Conservation (phyloP, 37 sponge, comb jelly and placozoan genomes). For the Eunapius fragilis region DNA sequence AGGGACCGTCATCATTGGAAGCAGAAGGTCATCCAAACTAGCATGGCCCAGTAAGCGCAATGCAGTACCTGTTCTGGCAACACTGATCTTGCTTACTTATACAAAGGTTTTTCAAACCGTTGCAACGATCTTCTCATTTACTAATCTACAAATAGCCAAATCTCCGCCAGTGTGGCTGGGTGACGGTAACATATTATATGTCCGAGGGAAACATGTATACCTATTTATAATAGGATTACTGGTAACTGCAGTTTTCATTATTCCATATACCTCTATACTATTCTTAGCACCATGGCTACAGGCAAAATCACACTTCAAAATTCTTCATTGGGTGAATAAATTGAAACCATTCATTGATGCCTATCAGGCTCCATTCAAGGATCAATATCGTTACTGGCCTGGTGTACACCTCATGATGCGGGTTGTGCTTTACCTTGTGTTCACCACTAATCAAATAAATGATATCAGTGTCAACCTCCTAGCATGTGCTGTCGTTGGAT, state of each 20-base stretch:
- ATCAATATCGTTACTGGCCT: background rate
- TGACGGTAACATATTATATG: background rate
- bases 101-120: background rate
- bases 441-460: background rate
- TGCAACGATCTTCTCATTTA: background rate
- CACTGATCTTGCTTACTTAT: constrained; percentile 27
- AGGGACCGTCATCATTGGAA: background rate
- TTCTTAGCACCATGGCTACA: background rate
- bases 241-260: background rate
- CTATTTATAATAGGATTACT: background rate
- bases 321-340: background rate
- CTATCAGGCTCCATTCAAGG: background rate
- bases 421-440: background rate
- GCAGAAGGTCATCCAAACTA: background rate
- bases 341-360: background rate
- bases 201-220: background rate
- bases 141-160: background rate
- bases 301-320: background rate
- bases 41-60: constrained; percentile 6
- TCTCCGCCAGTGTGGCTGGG: background rate
- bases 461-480: background rate
- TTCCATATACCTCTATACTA: background rate
- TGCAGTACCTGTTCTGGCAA: constrained; percentile 18
- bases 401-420: background rate
- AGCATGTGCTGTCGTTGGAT: background rate